A percentile compares a stretch with the other conserved stretches of the same genome.
Evolutionary conservation across 2,888 invertebrate species (phyloP).

Genomic region (Macaria liturata): DNA sequence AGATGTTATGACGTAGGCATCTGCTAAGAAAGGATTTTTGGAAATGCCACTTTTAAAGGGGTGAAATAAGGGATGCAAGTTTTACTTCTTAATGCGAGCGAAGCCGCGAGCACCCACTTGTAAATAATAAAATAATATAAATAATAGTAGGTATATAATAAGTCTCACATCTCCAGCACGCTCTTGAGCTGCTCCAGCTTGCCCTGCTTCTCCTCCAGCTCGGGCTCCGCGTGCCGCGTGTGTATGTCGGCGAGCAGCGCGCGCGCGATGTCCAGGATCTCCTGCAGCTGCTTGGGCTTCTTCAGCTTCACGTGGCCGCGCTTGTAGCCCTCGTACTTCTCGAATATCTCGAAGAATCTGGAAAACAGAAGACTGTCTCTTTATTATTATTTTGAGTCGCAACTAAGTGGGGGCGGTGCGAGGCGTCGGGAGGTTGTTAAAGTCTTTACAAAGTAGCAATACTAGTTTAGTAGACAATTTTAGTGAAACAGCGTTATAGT

Average conservation of each 20-base stretch:
- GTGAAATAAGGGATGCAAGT: no score
- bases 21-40: no score
- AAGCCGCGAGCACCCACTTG: no score
- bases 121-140: no score
- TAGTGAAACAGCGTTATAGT: no score
- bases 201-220: constrained; percentile 97
- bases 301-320: constrained; percentile 98
- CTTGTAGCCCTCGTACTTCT: constrained; percentile 97
- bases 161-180: constrained; percentile 98
- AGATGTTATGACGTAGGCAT: no score
- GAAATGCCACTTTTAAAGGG: no score
- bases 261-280: constrained; percentile 98
- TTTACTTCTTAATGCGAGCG: no score
- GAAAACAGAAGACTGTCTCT: constrained; percentile 18
- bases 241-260: constrained; percentile 95
- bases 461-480: no score
- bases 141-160: no score
- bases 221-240: constrained; percentile 93
- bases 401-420: constrained; percentile 4
- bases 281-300: constrained; percentile 97
- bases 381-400: constrained; percentile 22
- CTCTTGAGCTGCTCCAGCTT: constrained; percentile 98
- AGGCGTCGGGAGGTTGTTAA: not conserved
- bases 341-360: constrained; percentile 99
- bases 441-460: no score